Conservation (phyloP, 2,113 vertebrate species). For the Pseudonaja textilis region DNA sequence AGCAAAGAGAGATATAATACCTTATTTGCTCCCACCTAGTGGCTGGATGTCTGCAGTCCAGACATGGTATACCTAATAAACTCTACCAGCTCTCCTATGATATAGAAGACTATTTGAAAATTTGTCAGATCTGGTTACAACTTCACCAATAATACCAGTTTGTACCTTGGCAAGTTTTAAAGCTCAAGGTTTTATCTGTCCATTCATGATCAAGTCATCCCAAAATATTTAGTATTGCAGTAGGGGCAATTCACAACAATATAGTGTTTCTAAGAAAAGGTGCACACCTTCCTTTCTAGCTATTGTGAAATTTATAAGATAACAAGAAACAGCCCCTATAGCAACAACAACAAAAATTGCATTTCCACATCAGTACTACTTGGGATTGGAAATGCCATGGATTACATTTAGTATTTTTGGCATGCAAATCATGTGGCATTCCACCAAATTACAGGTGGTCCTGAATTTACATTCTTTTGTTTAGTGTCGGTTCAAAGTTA, state of each 20-base stretch:
- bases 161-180: background rate
- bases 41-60: background rate
- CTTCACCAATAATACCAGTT: background rate
- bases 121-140: background rate
- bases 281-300: background rate
- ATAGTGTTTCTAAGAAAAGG: background rate
- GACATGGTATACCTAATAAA: background rate
- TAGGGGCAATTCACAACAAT: background rate
- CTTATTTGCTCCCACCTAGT: background rate
- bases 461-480: background rate
- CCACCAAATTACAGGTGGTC: background rate
- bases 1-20: background rate
- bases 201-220: background rate
- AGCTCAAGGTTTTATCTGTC: background rate
- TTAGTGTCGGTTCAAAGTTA: background rate
- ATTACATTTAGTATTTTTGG: no score
- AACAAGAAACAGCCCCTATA: background rate
- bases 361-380: background rate
- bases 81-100: background rate
- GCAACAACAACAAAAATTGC: background rate
- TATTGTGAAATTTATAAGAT: background rate
- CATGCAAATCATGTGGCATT: background rate
- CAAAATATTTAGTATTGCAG: background rate
- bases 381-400: background rate
- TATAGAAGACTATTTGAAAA: background rate